Base-by-base conservation (phyloP, 2,888 invertebrate species). In the Phymatocera aterrima region DNA sequence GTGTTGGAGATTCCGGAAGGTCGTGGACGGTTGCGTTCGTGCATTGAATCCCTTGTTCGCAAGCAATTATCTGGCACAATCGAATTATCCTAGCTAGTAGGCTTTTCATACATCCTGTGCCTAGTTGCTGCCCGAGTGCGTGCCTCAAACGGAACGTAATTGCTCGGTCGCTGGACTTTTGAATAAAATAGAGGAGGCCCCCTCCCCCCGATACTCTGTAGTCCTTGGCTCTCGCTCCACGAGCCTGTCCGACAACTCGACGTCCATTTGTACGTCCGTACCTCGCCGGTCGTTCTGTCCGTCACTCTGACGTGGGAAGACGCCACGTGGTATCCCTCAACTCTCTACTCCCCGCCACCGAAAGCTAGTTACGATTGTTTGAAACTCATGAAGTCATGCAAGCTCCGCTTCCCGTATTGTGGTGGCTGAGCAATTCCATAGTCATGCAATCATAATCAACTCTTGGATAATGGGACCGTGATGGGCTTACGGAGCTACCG, bases 301-400 rank as follows among this genome's bases (percentile, higher is more conserved):
- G 88, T 90, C 90, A 90, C 86, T 86, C 85, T 90, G 90, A 90
- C 90, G 89, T 90, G 90, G 90, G 90, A 90, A 90, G 90, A 88
- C 85, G 89, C 89, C 88, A 87, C 88, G 83, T 84, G 83, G 64
- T 77, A 75, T 72, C 77, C 78, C 34, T 51, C 64, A 24, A 46
- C 57, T 48, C 37, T 84, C 84, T 84, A 84, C 85, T 85, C 83
- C 85, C 84, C 84, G 85, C 86, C 84, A 85, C 87, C 89, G 83
- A 88, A 90, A 88, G 88, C 88, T 89, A 89, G 89, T 88, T 88
- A 88, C 89, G 86, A 89, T 89, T 89, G 89, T 88, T 86, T 85
- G 84, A 87, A 88, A 88, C 87, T 87, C 88, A 84, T 84, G 83
- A 82, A 88, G 88, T 89, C 90, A 89, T 90, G 90, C 90, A 85